Evolutionary conservation across 2,113 vertebrate genomes (phyloP).

Genomic region (Capreolus pygargus): DNA sequence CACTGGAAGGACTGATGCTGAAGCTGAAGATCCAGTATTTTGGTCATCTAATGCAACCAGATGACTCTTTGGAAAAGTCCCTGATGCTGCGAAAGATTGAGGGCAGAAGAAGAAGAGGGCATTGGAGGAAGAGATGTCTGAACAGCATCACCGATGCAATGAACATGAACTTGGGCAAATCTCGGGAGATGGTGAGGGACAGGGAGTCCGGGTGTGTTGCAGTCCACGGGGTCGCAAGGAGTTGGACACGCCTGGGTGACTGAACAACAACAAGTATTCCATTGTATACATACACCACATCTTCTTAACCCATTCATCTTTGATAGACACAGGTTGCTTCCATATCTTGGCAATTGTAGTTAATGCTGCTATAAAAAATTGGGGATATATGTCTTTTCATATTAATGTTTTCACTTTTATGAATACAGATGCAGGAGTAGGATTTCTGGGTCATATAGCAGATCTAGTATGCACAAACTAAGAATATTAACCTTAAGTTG

Average conservation of each 20-base stretch:
- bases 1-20: neutral
- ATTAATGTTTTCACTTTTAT: neutral
- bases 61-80: neutral
- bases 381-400: neutral
- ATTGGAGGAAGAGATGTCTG: neutral
- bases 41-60: neutral
- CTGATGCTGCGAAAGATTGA: neutral
- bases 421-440: neutral
- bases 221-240: fast-evolving
- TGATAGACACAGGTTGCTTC: neutral
- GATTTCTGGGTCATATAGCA: neutral
- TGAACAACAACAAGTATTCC: neutral
- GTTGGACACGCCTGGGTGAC: neutral
- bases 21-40: neutral
- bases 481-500: neutral
- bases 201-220: neutral
- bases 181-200: neutral
- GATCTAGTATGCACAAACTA: neutral
- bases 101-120: neutral
- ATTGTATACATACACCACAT: neutral
- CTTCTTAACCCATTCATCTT: neutral
- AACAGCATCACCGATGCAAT: neutral
- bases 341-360: neutral
- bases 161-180: neutral
- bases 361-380: neutral